These are phyloP conservation scores for Aegotheles bennettii DNA, from an alignment of 2,113 vertebrate species.

Conservation along the genomic window DNA sequence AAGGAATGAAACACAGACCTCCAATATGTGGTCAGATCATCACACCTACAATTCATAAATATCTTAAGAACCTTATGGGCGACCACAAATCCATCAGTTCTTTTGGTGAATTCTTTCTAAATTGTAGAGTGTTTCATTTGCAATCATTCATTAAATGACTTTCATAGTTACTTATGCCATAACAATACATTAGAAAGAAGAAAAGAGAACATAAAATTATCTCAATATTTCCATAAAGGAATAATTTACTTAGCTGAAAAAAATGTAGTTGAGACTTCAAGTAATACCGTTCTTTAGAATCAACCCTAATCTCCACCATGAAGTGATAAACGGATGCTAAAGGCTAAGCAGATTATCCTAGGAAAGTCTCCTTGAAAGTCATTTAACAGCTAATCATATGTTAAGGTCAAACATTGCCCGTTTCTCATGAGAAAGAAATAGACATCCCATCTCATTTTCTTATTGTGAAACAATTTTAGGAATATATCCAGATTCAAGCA, in stretches of 20 bases:
- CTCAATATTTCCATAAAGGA: not conserved
- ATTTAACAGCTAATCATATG: constrained; percentile 26
- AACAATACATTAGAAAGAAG: not conserved
- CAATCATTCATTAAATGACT: not conserved
- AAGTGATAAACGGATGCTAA: constrained; percentile 46
- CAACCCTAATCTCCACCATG: not conserved
- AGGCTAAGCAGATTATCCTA: constrained; percentile 52
- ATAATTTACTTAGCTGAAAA: constrained; percentile 29
- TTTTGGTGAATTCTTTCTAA: not conserved
- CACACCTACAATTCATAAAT: not conserved
- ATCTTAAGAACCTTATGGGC: not conserved
- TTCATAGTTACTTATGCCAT: not conserved
- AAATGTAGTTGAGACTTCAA: not conserved
- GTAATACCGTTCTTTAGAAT: constrained; percentile 18
- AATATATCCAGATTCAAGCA: not conserved
- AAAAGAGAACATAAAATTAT: not conserved
- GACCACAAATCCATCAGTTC: not conserved
- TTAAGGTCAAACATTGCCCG: constrained; percentile 17
- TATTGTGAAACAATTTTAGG: not conserved
- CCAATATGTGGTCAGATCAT: not conserved
- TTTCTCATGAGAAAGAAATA: not conserved
- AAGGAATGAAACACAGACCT: not conserved
- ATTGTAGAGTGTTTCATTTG: not conserved
- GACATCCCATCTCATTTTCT: not conserved
- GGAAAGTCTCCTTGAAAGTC: constrained; percentile 36